phyloP scores from a whole-genome alignment of 2,888 invertebrate species.

The Dermolepida albohirtum region DNA sequence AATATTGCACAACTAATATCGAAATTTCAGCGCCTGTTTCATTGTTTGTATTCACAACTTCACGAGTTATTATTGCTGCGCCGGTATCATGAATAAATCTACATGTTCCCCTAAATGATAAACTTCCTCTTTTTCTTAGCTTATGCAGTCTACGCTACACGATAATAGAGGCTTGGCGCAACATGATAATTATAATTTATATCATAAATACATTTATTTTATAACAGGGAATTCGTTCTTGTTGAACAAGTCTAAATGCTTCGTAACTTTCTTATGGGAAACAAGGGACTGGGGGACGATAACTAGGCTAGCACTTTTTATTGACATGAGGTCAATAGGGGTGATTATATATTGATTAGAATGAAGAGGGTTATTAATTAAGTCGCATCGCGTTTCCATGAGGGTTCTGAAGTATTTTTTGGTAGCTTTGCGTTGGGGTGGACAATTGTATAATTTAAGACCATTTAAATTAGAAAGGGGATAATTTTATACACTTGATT shows the following conservation, averaged over 20 bases:
- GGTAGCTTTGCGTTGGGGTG: constrained; percentile 45
- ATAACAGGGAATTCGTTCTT: neutral
- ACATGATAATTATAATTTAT: neutral
- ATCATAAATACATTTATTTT: constrained; percentile 3
- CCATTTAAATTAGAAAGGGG: constrained; percentile 45
- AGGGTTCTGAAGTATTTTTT: constrained; percentile 47
- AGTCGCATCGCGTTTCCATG: constrained; percentile 50
- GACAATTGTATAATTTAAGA: constrained; percentile 50
- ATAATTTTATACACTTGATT: constrained; percentile 47
- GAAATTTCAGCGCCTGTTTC: too few species aligned
- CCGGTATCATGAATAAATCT: too few species aligned
- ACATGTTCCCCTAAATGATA: too few species aligned
- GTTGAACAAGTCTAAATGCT: constrained; percentile 2
- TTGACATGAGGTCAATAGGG: constrained; percentile 51
- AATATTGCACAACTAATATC: too few species aligned
- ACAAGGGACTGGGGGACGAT: constrained; percentile 41
- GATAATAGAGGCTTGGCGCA: too few species aligned
- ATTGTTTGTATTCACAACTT: too few species aligned
- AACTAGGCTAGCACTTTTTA: constrained; percentile 48
- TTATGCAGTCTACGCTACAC: too few species aligned
- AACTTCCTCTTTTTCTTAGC: too few species aligned
- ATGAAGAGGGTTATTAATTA: constrained; percentile 54
- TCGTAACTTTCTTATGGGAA: constrained; percentile 46
- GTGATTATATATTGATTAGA: constrained; percentile 54
- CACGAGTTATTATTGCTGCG: too few species aligned